These are phyloP conservation scores for Otus sunia DNA, from an alignment of 2,113 vertebrate genomes.

Conservation along the genomic window DNA sequence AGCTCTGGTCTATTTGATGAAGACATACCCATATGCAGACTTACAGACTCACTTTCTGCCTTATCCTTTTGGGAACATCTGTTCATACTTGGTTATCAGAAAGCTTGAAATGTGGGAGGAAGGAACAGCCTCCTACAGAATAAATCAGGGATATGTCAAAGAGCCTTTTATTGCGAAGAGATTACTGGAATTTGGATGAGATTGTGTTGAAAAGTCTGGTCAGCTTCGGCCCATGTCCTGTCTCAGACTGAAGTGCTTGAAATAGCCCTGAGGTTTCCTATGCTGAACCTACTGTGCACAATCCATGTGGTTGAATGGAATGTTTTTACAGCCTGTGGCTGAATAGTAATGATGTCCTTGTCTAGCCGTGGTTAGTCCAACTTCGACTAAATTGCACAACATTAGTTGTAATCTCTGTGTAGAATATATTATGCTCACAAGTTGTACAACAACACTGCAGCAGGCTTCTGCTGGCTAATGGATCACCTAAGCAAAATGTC, in stretches of 20 bases:
- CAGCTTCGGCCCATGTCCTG: background rate
- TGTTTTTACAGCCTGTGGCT: background rate
- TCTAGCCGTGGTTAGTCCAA: background rate
- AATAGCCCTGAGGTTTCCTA: background rate
- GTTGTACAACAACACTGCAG: background rate
- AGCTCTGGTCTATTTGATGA: background rate
- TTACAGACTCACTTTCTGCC: background rate
- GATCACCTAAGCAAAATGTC: background rate
- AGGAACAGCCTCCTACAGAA: background rate
- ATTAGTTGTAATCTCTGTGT: background rate
- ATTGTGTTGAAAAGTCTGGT: background rate
- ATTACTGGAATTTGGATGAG: background rate
- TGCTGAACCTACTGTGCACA: background rate
- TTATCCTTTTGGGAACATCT: background rate
- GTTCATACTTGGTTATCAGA: background rate
- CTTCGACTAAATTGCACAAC: background rate
- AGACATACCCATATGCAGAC: background rate
- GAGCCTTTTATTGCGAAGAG: background rate
- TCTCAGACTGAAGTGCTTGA: background rate
- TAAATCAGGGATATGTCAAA: background rate
- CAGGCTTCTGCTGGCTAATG: background rate
- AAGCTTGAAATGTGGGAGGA: background rate
- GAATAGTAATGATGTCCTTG: background rate
- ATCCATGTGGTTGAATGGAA: rapidly evolving
- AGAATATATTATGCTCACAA: background rate